Evolutionary conservation across 2,797 vertebrate species (phyloP).

Genomic region (Hippocampus kuda): DNA sequence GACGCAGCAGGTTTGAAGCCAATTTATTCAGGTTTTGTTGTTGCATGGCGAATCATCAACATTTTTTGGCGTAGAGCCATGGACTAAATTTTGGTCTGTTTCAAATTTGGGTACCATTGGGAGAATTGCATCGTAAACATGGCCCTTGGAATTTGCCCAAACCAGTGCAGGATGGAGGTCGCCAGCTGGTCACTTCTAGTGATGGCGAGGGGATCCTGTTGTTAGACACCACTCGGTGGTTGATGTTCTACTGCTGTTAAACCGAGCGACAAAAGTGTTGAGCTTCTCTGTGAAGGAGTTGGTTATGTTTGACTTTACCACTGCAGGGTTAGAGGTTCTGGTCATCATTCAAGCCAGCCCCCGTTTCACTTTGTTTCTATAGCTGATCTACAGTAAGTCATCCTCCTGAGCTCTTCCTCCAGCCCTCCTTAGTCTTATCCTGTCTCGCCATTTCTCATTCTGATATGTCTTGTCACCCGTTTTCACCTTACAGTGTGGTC

Average conservation of each 20-base stretch:
- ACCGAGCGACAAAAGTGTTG: background rate
- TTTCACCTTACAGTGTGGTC: too few species aligned
- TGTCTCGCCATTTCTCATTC: too few species aligned
- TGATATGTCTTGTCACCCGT: too few species aligned
- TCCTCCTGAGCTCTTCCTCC: too few species aligned
- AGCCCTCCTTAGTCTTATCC: too few species aligned
- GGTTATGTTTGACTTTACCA: background rate
- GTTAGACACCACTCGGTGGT: background rate
- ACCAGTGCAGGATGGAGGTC: background rate
- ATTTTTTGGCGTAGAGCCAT: background rate
- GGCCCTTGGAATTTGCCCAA: background rate
- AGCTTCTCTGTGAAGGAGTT: background rate
- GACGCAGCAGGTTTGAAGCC: conserved; percentile 33
- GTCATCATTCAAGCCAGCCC: too few species aligned
- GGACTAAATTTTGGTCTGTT: background rate
- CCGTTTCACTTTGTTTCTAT: too few species aligned
- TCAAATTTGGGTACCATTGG: background rate
- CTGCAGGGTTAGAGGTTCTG: background rate
- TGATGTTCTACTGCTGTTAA: background rate
- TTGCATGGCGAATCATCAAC: background rate
- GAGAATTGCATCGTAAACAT: background rate
- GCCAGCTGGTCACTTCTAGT: background rate
- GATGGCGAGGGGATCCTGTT: background rate
- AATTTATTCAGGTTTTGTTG: background rate
- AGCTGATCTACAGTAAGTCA: too few species aligned